Conservation (phyloP, 2,797 vertebrate genomes). For the Lacerta agilis region DNA sequence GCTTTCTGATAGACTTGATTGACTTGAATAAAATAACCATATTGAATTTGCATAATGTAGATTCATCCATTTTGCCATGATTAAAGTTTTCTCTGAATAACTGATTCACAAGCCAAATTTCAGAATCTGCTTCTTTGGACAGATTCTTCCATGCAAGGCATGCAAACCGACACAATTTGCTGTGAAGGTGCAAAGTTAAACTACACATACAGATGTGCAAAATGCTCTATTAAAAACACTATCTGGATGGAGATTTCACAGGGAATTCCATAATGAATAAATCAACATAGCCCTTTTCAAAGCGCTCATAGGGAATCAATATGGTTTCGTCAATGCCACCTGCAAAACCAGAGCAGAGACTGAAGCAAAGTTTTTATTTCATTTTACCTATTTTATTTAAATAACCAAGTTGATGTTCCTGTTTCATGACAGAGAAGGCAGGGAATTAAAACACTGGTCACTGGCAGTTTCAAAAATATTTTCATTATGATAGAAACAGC, state of each 20-base stretch:
- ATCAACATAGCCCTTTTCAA: neutral
- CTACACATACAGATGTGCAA: neutral
- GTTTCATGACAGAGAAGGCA: neutral
- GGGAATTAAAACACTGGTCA: neutral
- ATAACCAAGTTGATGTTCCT: neutral
- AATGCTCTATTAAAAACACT: neutral
- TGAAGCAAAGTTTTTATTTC: neutral
- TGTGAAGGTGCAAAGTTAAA: neutral
- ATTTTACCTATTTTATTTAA: neutral
- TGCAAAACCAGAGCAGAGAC: rapidly evolving
- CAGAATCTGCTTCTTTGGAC: neutral
- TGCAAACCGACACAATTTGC: neutral
- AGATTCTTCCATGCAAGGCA: neutral
- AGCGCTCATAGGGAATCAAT: neutral
- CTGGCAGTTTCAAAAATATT: slow-evolving; percentile 44
- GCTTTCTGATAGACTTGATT: neutral
- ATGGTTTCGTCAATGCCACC: rapidly evolving
- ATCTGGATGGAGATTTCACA: neutral
- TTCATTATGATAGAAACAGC: slow-evolving; percentile 35
- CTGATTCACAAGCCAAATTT: neutral
- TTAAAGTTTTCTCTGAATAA: neutral
- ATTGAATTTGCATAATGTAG: neutral
- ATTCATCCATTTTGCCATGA: neutral
- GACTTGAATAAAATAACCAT: neutral
- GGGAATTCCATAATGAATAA: neutral